Conservation (phyloP, 23 tunicate genomes). For the Oikopleura albicans region DNA sequence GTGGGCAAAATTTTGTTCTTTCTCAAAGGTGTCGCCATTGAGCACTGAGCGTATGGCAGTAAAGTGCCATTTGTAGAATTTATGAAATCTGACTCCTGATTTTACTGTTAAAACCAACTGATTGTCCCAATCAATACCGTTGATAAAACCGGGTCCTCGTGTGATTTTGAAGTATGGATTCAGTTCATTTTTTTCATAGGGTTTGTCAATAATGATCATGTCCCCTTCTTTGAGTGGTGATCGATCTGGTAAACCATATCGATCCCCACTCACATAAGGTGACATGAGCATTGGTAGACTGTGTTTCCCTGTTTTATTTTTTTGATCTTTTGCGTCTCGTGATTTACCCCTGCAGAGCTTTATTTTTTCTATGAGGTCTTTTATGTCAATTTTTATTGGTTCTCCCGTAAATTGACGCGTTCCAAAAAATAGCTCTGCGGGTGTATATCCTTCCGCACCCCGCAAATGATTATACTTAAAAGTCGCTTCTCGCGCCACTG, state of each 20-base stretch:
- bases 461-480: not conserved
- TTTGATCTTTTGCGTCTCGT: not conserved
- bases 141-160: not conserved
- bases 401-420: not conserved
- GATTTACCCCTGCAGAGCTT: not conserved
- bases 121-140: not conserved
- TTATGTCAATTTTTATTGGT: not conserved
- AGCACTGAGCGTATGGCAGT: not conserved
- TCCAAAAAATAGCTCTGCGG: not conserved
- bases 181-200: not conserved
- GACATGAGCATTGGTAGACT: not conserved
- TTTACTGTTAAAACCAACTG: not conserved
- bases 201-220: not conserved
- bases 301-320: not conserved
- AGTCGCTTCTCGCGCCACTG: not conserved
- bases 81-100: not conserved
- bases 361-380: not conserved
- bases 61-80: not conserved
- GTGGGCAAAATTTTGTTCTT: too few species aligned
- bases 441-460: not conserved
- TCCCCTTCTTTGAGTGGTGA: not conserved
- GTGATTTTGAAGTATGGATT: not conserved
- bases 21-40: too few species aligned
- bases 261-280: not conserved
- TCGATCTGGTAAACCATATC: not conserved